Base-by-base conservation (phyloP, 2,113 vertebrate species). In the Pachycephala philippinensis region DNA sequence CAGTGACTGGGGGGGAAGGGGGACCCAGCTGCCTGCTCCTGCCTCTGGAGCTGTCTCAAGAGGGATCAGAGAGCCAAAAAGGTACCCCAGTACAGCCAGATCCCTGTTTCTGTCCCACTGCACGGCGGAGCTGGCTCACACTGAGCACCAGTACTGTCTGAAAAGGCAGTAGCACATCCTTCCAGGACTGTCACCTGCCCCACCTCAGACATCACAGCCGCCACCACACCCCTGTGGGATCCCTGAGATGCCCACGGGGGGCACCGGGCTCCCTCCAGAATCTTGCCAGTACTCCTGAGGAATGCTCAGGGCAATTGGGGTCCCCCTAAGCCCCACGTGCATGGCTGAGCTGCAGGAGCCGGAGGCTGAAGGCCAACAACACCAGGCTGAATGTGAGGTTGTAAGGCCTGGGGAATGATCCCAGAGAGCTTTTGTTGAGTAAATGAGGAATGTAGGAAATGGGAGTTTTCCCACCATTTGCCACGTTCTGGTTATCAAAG, bases 71-170 rank as follows among this genome's bases (percentile, higher is more conserved):
- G 35, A 66, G 35, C 39, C 39, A 31, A 35, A 31, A 82, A 37
- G 33, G 33, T 61, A n/a, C 20, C 8, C 15, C 14, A 20, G 6
- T 18, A 37, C 13, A 81, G 45, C 40, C 49, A 79, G 54, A 69
- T 77, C 27, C 24, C 33, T 20, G 7, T 76, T 39, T 14, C 4
- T 27, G 8, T 45, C 40, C 57, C 53, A 2, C 33, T 68, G 9
- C 28, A 3, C 3, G 2, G 31, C 4, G 0, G 27, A 52, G 52
- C 24, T 50, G 17, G 65, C 54, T 83, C 47, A 79, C 17, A 47
- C 70, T 94, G 93, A 84, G 94, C 89, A 66, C 94, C 64, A 50
- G 87, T 26, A 94, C 87, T 57, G 22, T 28, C 45, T 76, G 39
- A 35, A 39, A 84, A 35, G 0, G 14, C n/a, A 40, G 59, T 82